A percentile compares a stretch with the other conserved stretches of the same genome.
Conservation (phyloP, 23 tunicate genomes). For the Pegea sp. region DNA sequence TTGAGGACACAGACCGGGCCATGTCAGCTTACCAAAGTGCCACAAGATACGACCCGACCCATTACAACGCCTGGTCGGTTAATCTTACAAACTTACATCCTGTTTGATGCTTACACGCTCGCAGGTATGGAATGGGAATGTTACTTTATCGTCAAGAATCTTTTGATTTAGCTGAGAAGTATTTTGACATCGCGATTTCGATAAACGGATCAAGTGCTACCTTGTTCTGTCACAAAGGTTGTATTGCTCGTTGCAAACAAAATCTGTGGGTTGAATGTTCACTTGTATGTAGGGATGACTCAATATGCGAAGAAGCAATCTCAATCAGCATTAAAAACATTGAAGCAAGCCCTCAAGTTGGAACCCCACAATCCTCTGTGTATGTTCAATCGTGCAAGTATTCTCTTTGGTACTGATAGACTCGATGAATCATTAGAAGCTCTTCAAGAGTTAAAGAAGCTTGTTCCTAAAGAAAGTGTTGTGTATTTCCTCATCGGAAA, state of each 20-base stretch:
- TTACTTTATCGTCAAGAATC: constrained; percentile 75
- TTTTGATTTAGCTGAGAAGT: constrained; percentile 55
- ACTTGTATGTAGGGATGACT: too few relatives aligned
- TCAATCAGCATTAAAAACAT: constrained; percentile 43
- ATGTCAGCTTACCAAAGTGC: constrained; percentile 56
- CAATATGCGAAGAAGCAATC: too few relatives aligned
- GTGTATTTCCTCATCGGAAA: constrained; percentile 82
- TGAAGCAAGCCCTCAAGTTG: constrained; percentile 31
- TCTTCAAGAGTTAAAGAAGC: constrained; percentile 32
- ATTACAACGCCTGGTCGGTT: constrained; percentile 83
- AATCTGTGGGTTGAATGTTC: too few relatives aligned
- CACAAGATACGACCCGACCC: constrained; percentile 37
- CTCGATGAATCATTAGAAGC: constrained; percentile 62
- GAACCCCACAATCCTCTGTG: constrained; percentile 77
- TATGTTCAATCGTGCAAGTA: constrained; percentile 59
- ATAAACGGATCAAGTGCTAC: constrained; percentile 52
- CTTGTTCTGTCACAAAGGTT: constrained; percentile 74
- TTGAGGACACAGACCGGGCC: constrained; percentile 83
- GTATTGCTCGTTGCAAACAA: too few relatives aligned
- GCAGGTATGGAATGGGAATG: constrained; percentile 85
- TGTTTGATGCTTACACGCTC: not conserved
- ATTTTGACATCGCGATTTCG: constrained; percentile 42
- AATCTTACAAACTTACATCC: not conserved
- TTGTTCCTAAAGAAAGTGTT: constrained; percentile 78
- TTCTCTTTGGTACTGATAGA: constrained; percentile 49